phyloP scores from a whole-genome alignment of 2,113 vertebrate genomes.

The Terrapene triunguis region DNA sequence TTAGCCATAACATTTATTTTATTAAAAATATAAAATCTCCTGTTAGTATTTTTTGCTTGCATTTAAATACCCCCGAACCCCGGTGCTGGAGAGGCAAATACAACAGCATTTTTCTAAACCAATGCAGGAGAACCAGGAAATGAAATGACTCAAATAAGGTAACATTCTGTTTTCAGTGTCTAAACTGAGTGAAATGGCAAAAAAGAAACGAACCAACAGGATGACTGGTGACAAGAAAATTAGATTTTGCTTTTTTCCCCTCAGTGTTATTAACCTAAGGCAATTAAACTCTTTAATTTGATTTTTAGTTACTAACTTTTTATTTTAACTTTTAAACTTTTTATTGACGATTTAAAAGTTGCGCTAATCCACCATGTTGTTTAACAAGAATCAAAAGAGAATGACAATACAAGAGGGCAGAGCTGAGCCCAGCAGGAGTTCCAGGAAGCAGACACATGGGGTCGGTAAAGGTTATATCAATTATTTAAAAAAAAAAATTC shows the following conservation, averaged over 20 bases:
- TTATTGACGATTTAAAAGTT: too few species aligned
- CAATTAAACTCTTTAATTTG: not conserved
- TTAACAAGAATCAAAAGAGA: not conserved
- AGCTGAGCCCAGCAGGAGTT: not conserved
- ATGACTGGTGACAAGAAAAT: not conserved
- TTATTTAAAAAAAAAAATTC: not conserved
- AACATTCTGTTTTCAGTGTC: not conserved
- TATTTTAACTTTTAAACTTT: not conserved
- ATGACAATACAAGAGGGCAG: not conserved
- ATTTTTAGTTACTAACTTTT: not conserved
- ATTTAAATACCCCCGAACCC: not conserved
- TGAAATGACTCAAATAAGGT: not conserved
- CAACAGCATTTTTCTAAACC: not conserved
- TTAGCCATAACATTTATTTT: not conserved
- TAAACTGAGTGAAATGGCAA: not conserved
- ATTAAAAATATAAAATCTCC: too few species aligned
- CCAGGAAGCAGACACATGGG: not conserved
- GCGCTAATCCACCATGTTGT: too few species aligned
- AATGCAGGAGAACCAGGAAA: not conserved
- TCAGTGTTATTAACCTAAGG: not conserved
- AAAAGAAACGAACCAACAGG: not conserved
- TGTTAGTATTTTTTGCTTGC: not conserved
- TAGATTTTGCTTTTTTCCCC: fast-evolving
- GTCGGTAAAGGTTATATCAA: not conserved
- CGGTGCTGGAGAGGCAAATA: not conserved